A percentile compares a stretch with the other conserved stretches of the same genome.
phyloP scores from a whole-genome alignment of 2,797 vertebrate species.

The Sylvia borin region DNA sequence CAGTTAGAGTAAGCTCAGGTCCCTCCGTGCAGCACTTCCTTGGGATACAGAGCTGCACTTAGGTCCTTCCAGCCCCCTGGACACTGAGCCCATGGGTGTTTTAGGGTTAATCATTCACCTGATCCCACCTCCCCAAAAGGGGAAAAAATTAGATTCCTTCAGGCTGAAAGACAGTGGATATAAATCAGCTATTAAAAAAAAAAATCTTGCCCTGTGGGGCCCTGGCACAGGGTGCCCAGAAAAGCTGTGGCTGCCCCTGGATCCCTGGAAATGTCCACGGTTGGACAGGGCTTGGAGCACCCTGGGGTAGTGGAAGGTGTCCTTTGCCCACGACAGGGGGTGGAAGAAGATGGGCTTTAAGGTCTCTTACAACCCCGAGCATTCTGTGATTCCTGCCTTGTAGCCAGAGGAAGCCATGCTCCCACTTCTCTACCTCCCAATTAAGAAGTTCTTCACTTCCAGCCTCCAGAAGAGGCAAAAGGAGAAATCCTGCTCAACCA shows the following conservation, averaged over 20 bases:
- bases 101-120: background rate
- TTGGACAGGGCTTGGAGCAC: fast-evolving
- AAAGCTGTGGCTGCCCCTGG: background rate
- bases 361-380: background rate
- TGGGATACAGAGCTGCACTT: background rate
- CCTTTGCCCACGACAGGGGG: background rate
- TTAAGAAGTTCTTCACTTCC: background rate
- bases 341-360: background rate
- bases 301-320: background rate
- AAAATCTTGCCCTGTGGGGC: background rate
- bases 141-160: background rate
- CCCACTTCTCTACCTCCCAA: background rate
- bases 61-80: background rate
- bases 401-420: background rate
- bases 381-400: background rate
- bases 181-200: background rate
- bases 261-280: background rate
- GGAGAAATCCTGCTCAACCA: background rate
- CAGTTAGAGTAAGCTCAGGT: background rate
- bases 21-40: background rate
- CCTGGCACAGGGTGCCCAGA: background rate
- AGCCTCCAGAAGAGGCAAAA: background rate
- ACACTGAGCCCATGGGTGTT: background rate
- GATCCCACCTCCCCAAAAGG: background rate
- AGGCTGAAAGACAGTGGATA: background rate